Evolutionary conservation across 2,113 vertebrate species (phyloP).

Genomic region (Cathartes aura): DNA sequence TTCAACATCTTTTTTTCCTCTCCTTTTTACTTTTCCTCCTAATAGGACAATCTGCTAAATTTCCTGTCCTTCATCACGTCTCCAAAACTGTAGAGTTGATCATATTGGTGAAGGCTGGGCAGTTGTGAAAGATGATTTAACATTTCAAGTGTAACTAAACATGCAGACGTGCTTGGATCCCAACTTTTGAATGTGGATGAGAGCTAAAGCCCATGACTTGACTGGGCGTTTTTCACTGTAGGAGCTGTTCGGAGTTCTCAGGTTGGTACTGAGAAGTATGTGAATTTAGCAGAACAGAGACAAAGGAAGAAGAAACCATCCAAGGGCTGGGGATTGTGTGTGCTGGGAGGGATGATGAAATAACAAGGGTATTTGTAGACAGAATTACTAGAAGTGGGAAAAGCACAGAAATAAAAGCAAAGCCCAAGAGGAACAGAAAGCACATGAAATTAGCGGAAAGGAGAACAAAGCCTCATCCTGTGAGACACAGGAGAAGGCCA

Average conservation of each 20-base stretch:
- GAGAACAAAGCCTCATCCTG: constrained; percentile 48
- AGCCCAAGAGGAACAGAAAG: constrained; percentile 50
- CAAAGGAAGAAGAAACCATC: not conserved
- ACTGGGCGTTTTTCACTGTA: not conserved
- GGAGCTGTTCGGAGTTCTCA: not conserved
- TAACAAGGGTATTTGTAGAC: not conserved
- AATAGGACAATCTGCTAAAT: not conserved
- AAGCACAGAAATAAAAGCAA: constrained; percentile 32
- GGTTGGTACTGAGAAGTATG: not conserved
- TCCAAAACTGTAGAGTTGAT: not conserved
- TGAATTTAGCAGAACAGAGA: not conserved
- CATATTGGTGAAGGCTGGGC: not conserved
- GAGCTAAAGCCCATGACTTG: not conserved
- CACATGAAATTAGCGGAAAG: not conserved
- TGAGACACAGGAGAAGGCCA: not conserved
- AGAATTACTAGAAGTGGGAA: not conserved
- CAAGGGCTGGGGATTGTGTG: not conserved
- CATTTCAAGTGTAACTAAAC: not conserved
- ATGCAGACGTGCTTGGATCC: not conserved
- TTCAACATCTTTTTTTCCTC: not conserved
- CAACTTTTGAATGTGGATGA: not conserved
- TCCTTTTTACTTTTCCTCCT: not conserved
- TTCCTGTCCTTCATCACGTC: not conserved
- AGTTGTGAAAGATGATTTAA: not conserved
- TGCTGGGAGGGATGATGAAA: not conserved